Evolutionary conservation across 2,888 invertebrate genomes (phyloP).

Genomic region (Colostygia pectinataria): DNA sequence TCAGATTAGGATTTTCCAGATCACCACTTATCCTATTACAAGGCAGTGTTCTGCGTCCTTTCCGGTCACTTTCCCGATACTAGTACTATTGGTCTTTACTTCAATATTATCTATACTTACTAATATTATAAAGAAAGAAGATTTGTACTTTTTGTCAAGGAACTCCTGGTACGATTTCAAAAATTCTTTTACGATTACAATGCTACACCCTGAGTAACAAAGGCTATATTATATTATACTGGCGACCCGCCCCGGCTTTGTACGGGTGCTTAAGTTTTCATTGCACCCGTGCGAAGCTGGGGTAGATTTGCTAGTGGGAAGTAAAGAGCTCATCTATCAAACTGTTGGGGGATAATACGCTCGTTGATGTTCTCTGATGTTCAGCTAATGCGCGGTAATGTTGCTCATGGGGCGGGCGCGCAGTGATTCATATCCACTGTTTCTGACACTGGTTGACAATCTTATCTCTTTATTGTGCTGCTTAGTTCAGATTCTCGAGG

Average conservation of each 20-base stretch:
- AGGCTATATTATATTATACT: no score
- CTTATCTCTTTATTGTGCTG: conserved; percentile 33
- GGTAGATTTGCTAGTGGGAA: conserved; percentile 24
- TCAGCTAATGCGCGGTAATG: conserved; percentile 51
- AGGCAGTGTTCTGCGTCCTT: conserved; percentile 24
- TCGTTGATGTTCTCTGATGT: conserved; percentile 50
- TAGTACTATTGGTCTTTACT: conserved; percentile 25
- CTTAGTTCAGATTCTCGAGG: no score
- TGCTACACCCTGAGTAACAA: no score
- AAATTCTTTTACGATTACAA: no score
- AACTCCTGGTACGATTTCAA: no score
- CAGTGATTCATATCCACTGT: conserved; percentile 39
- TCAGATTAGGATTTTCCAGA: conserved; percentile 27
- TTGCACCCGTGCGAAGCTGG: no score
- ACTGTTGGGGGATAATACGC: conserved; percentile 35
- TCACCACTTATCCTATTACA: conserved; percentile 31
- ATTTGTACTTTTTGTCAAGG: no score
- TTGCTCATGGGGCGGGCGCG: conserved; percentile 30
- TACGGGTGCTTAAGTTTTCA: no score
- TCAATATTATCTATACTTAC: no score
- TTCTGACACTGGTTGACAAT: conserved; percentile 33
- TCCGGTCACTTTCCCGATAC: conserved; percentile 22
- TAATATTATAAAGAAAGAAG: no score
- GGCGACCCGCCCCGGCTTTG: no score
- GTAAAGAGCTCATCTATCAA: conserved; percentile 34